These are phyloP conservation scores for Atta colombica DNA, from an alignment of 1,140 invertebrate genomes.

Conservation along the genomic window DNA sequence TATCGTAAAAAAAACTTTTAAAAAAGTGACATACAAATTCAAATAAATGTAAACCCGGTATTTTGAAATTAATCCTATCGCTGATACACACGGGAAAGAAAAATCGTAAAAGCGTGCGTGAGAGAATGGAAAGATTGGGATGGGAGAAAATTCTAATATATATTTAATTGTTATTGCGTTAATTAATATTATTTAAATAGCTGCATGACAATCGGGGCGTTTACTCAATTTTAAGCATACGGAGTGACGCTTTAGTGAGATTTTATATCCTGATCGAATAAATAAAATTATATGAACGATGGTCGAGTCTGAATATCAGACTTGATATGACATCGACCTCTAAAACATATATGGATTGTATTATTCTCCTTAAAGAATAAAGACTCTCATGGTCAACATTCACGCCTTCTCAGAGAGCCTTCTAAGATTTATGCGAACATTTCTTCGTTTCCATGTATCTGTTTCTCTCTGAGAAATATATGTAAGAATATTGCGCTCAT, in stretches of 20 bases:
- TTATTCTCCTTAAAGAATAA: slow-evolving; percentile 72
- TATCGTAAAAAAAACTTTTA: background rate
- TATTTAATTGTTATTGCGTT: slow-evolving; percentile 77
- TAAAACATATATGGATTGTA: slow-evolving; percentile 60
- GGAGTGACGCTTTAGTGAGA: slow-evolving; percentile 40
- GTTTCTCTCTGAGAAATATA: background rate
- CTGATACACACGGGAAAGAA: slow-evolving; percentile 24
- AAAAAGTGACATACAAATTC: background rate
- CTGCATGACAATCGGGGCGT: slow-evolving; percentile 11
- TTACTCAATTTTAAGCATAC: slow-evolving; percentile 29
- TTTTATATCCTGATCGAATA: slow-evolving; percentile 16
- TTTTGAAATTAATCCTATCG: slow-evolving; percentile 38
- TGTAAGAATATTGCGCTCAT: background rate
- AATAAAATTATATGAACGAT: slow-evolving; percentile 35
- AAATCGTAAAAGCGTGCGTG: slow-evolving; percentile 18
- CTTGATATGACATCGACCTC: slow-evolving; percentile 51
- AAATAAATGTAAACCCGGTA: slow-evolving; percentile 8
- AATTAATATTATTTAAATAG: slow-evolving; percentile 73
- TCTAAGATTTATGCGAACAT: background rate
- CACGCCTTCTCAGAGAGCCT: background rate
- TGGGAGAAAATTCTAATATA: slow-evolving; percentile 75
- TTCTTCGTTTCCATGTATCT: too few relatives aligned
- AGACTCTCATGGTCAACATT: slow-evolving; percentile 47
- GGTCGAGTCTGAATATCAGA: slow-evolving; percentile 6
- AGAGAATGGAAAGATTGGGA: slow-evolving; percentile 33